phyloP scores from a whole-genome alignment of 2,888 invertebrate species.

The Alsophila aescularia region DNA sequence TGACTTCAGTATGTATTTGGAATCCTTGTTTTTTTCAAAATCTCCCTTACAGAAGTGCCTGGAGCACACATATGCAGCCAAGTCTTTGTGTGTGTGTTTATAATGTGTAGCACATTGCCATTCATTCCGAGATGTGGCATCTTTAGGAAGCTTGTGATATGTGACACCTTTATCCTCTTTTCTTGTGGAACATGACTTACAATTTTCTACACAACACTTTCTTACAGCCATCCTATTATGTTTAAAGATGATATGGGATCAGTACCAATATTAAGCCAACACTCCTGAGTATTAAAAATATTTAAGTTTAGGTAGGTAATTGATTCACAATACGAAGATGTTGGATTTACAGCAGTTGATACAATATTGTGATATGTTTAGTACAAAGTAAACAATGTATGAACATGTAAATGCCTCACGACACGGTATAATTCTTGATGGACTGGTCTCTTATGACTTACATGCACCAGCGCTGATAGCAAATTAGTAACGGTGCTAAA shows the following conservation, averaged over 20 bases:
- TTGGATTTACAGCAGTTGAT: no score
- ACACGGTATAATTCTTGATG: no score
- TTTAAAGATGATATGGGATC: not conserved
- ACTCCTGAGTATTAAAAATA: no score
- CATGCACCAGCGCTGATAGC: no score
- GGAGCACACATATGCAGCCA: slow-evolving; percentile 87
- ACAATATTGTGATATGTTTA: no score
- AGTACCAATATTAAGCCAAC: no score
- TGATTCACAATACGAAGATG: no score
- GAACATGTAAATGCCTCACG: no score
- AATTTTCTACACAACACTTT: slow-evolving; percentile 86
- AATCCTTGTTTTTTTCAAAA: slow-evolving; percentile 88
- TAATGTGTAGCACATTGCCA: slow-evolving; percentile 88
- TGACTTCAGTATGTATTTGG: slow-evolving; percentile 88
- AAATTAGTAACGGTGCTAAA: no score
- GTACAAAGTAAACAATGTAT: no score
- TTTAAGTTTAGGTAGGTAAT: no score
- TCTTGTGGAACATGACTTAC: slow-evolving; percentile 85
- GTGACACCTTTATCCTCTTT: slow-evolving; percentile 88
- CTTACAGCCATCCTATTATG: slow-evolving; percentile 84
- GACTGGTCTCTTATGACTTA: no score
- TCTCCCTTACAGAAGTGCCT: slow-evolving; percentile 90
- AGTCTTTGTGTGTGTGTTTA: slow-evolving; percentile 50
- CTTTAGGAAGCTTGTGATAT: slow-evolving; percentile 90
- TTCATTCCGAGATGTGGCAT: slow-evolving; percentile 82